phyloP scores from a whole-genome alignment of 2,113 vertebrate species.

The Bubo blakistoni region DNA sequence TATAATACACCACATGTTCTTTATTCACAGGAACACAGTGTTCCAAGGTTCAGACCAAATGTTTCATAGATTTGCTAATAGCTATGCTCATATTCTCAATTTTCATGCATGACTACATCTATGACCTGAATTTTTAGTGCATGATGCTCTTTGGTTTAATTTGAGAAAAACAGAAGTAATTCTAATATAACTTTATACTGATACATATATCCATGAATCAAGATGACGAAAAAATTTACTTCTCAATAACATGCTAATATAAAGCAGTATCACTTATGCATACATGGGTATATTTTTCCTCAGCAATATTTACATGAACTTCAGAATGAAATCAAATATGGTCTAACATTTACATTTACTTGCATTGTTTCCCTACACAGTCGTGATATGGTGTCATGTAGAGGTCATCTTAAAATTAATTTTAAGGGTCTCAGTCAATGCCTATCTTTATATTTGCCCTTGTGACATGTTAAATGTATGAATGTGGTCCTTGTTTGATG shows the following conservation, averaged over 20 bases:
- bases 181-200: not conserved
- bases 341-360: not conserved
- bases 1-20: constrained; percentile 1
- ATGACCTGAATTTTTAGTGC: constrained; percentile 54
- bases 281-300: not conserved
- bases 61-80: constrained; percentile 56
- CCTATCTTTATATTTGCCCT: not conserved
- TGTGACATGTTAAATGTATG: not conserved
- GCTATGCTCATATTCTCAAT: constrained; percentile 48
- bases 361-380: not conserved
- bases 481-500: not conserved
- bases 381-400: not conserved
- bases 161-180: constrained; percentile 34
- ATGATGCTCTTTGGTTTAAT: constrained; percentile 41
- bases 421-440: not conserved
- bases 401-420: not conserved
- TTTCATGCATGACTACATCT: constrained; percentile 57
- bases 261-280: not conserved
- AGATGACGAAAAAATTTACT: not conserved
- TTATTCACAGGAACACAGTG: constrained; percentile 35
- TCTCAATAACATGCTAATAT: not conserved
- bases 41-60: constrained; percentile 51
- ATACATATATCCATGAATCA: not conserved
- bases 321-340: not conserved
- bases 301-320: not conserved